phyloP scores from a whole-genome alignment of 92 coral and sea anemone genomes.

The Parazoanthus darwini region DNA sequence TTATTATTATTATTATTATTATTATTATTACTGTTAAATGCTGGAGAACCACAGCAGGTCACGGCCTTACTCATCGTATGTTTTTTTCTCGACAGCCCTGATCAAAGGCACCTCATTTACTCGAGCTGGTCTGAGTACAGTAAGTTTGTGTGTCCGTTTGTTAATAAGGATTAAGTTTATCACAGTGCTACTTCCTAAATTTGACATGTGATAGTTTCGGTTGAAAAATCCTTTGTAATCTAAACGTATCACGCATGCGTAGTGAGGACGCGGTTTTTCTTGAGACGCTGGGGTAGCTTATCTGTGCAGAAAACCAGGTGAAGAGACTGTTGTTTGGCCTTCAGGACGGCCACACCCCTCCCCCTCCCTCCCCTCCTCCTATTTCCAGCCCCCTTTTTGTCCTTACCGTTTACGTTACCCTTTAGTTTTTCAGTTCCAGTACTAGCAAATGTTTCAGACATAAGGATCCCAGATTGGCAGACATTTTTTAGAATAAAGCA shows the following conservation, averaged over 20 bases:
- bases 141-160: conserved; percentile 46
- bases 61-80: background rate
- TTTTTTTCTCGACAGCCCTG: conserved; percentile 66
- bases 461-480: background rate
- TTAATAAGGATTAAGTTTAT: background rate
- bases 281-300: no score
- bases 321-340: no score
- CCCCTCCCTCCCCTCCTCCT: no score
- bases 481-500: no score
- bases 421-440: no score
- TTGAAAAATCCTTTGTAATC: background rate
- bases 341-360: no score
- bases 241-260: no score
- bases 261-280: no score
- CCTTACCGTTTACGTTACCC: no score
- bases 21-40: background rate
- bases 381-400: no score
- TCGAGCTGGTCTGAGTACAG: conserved; percentile 97
- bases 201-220: background rate
- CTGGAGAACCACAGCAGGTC: background rate
- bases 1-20: background rate
- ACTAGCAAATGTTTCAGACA: background rate
- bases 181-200: background rate
- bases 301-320: no score
- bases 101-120: conserved; percentile 88